A percentile compares a stretch with the other conserved stretches of the same genome.
phyloP scores from a whole-genome alignment of 2,797 vertebrate genomes.

The Anabas testudineus region DNA sequence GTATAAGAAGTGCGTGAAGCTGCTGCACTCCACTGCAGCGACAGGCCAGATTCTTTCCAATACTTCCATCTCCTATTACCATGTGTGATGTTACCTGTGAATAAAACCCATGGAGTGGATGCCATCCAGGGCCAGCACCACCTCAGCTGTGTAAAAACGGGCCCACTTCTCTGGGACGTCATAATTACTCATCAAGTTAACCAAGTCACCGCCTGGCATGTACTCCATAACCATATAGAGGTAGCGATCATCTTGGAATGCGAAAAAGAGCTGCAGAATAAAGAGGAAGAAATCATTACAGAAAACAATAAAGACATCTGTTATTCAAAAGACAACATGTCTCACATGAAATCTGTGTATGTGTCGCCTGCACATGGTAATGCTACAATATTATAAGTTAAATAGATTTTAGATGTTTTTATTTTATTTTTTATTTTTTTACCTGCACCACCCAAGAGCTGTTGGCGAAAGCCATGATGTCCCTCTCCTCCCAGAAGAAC shows the following conservation, averaged over 20 bases:
- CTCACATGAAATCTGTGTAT: neutral
- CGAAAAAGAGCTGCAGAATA: constrained; percentile 91
- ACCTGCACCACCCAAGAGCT: constrained; percentile 99
- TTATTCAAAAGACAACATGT: neutral
- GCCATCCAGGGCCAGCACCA: constrained; percentile 96
- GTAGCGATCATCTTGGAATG: constrained; percentile 98
- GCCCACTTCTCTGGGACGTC: constrained; percentile 99
- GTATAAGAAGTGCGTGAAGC: constrained; percentile 12
- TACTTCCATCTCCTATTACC: too few species aligned
- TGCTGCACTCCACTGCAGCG: constrained; percentile 12
- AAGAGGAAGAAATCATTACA: neutral
- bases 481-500: constrained; percentile 99
- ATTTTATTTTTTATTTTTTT: constrained; percentile 34
- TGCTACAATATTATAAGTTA: neutral
- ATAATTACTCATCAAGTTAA: constrained; percentile 99
- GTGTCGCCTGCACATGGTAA: too few species aligned
- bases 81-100: constrained; percentile 90
- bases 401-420: too few species aligned
- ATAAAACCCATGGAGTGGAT: constrained; percentile 99
- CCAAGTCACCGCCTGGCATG: constrained; percentile 98
- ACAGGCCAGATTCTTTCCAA: constrained; percentile 25
- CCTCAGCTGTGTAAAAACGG: constrained; percentile 98
- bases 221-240: constrained; percentile 99
- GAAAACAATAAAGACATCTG: neutral
- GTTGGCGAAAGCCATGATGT: constrained; percentile 99